phyloP scores from a whole-genome alignment of 2,113 vertebrate genomes.

The Scytalopus superciliaris region DNA sequence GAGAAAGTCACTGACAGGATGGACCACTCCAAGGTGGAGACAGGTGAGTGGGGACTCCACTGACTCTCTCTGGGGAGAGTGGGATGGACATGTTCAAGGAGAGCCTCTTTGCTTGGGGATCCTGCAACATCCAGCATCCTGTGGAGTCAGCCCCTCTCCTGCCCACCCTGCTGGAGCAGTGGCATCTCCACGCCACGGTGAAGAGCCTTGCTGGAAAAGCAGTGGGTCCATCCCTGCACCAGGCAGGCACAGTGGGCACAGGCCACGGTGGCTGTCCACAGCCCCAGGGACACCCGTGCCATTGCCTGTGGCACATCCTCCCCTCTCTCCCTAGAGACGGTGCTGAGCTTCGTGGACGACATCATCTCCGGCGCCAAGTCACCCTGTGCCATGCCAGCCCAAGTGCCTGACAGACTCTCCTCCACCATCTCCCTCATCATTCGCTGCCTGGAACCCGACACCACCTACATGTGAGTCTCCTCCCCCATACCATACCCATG shows the following conservation, averaged over 20 bases:
- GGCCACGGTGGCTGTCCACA: neutral
- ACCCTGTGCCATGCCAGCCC: slow-evolving; percentile 93
- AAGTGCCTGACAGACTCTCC: slow-evolving; percentile 89
- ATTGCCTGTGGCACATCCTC: neutral
- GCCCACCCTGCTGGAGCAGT: neutral
- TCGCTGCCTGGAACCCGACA: slow-evolving; percentile 93
- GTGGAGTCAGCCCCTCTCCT: neutral
- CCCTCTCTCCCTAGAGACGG: slow-evolving; percentile 80
- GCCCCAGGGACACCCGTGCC: neutral
- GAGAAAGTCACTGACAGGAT: slow-evolving; percentile 94
- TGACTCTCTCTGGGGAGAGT: neutral
- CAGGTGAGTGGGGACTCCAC: slow-evolving; percentile 75
- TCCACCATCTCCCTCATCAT: slow-evolving; percentile 91
- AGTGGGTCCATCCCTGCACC: neutral
- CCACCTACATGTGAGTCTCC: slow-evolving; percentile 91
- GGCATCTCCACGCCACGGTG: neutral
- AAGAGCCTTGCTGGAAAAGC: neutral
- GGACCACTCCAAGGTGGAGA: slow-evolving; percentile 97
- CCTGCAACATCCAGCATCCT: neutral
- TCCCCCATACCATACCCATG: accelerated
- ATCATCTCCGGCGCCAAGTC: slow-evolving; percentile 95
- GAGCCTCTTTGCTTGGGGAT: neutral
- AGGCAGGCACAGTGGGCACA: neutral
- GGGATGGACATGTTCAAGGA: neutral
- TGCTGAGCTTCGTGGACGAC: slow-evolving; percentile 96